Percentiles rank a stretch among this genome's conserved stretches.
Evolutionary conservation across 2,797 vertebrate species (phyloP).

Genomic region (Pitangus sulphuratus): DNA sequence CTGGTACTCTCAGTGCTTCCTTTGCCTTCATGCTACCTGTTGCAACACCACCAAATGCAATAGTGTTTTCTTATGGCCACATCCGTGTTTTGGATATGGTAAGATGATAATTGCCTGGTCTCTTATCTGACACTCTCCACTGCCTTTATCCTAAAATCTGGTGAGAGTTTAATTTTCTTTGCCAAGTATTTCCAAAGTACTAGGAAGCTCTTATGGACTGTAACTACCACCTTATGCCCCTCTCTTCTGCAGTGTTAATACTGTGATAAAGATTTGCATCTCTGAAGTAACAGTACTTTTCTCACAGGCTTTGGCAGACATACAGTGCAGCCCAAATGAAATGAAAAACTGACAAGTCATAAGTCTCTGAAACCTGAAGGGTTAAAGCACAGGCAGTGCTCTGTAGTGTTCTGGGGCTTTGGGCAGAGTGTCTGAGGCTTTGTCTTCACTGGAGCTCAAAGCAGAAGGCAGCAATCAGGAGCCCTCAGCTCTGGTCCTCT

Average conservation of each 20-base stretch:
- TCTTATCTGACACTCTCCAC: neutral
- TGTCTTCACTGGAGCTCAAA: neutral
- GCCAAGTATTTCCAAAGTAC: neutral
- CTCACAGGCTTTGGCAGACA: neutral
- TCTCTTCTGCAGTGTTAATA: neutral
- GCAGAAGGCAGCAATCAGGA: constrained; percentile 31
- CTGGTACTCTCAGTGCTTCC: constrained; percentile 91
- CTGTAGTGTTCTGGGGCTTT: neutral
- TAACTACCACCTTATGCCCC: neutral
- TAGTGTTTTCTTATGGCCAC: constrained; percentile 93
- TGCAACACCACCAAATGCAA: constrained; percentile 96
- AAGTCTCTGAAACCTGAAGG: neutral
- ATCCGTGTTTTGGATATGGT: constrained; percentile 95
- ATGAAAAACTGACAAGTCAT: neutral
- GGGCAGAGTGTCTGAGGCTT: neutral
- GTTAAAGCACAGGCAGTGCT: constrained; percentile 6
- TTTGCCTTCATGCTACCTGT: constrained; percentile 98
- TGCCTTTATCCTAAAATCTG: neutral
- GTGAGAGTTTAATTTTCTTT: neutral
- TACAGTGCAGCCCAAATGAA: neutral
- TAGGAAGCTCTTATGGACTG: neutral
- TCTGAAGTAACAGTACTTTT: neutral
- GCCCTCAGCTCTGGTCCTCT: neutral
- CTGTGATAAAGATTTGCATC: neutral
- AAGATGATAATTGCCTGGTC: constrained; percentile 8